A percentile compares a stretch with the other conserved stretches of the same genome.
phyloP scores from a whole-genome alignment of 1,140 invertebrate species.

The Meteorus sp. region DNA sequence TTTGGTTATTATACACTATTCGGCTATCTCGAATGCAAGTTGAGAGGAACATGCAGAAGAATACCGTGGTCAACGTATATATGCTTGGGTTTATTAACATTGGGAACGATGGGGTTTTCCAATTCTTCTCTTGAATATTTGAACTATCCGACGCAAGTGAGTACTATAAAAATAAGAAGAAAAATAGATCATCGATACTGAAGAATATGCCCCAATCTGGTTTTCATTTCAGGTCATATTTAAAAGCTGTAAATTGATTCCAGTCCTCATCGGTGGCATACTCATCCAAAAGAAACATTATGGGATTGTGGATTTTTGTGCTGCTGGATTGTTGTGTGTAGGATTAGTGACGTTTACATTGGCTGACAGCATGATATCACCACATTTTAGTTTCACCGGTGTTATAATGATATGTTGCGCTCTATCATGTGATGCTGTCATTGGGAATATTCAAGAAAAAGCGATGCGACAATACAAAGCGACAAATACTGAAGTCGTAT shows the following conservation, averaged over 20 bases:
- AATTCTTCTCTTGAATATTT: slow-evolving; percentile 94
- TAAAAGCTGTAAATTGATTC: slow-evolving; percentile 96
- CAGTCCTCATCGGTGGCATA: slow-evolving; percentile 89
- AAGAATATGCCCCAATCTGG: not conserved
- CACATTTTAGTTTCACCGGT: slow-evolving; percentile 82
- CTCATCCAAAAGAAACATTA: slow-evolving; percentile 90
- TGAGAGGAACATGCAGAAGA: slow-evolving; percentile 67
- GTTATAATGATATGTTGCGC: slow-evolving; percentile 86
- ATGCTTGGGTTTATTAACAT: slow-evolving; percentile 81
- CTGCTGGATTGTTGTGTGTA: slow-evolving; percentile 85
- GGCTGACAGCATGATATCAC: slow-evolving; percentile 87
- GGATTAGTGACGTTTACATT: slow-evolving; percentile 91
- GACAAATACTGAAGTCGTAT: slow-evolving; percentile 87
- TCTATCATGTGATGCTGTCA: slow-evolving; percentile 88
- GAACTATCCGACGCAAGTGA: slow-evolving; percentile 85
- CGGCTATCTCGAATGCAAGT: slow-evolving; percentile 73
- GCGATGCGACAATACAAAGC: slow-evolving; percentile 83
- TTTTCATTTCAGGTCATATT: slow-evolving; percentile 75
- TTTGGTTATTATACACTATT: slow-evolving; percentile 86
- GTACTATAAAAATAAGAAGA: slow-evolving; percentile 9
- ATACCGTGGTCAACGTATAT: slow-evolving; percentile 83
- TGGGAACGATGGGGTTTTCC: slow-evolving; percentile 95
- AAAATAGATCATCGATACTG: slow-evolving; percentile 1
- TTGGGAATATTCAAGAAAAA: slow-evolving; percentile 96
- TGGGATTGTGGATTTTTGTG: slow-evolving; percentile 78